Conservation (phyloP, 2,888 invertebrate species). For the Cryptophagus acutangulus region DNA sequence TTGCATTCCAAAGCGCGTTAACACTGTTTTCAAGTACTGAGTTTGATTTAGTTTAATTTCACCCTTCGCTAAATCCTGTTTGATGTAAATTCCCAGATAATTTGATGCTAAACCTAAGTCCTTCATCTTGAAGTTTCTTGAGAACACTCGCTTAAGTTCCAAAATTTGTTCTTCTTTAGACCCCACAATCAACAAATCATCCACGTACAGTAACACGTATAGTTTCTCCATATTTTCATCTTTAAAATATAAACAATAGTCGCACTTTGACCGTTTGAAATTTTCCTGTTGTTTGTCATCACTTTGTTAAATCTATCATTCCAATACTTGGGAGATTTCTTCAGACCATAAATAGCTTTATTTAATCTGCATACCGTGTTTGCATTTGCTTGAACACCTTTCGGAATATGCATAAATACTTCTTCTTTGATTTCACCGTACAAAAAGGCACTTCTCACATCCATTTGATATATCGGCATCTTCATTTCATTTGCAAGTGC, state of each 20-base stretch:
- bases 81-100: conserved; percentile 17
- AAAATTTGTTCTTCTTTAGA: conserved; percentile 5
- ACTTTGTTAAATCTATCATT: conserved; percentile 15
- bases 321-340: conserved; percentile 20
- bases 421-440: conserved; percentile 23
- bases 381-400: conserved; percentile 18
- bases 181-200: conserved; percentile 12
- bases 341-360: conserved; percentile 21
- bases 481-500: conserved; percentile 10
- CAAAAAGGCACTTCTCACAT: conserved; percentile 25
- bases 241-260: conserved; percentile 12
- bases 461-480: conserved; percentile 20
- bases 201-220: conserved; percentile 12
- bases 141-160: conserved; percentile 5
- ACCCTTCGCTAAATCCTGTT: conserved; percentile 9
- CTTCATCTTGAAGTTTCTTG: conserved; percentile 13
- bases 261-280: conserved; percentile 13
- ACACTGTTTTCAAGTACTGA: conserved; percentile 12
- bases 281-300: conserved; percentile 7
- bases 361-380: conserved; percentile 22
- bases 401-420: conserved; percentile 20
- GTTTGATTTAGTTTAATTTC: conserved; percentile 12
- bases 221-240: neutral
- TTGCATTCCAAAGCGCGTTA: conserved; percentile 14
- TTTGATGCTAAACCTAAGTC: conserved; percentile 16